Base-by-base conservation (phyloP, 2,113 vertebrate species). In the Silurus glanis region DNA sequence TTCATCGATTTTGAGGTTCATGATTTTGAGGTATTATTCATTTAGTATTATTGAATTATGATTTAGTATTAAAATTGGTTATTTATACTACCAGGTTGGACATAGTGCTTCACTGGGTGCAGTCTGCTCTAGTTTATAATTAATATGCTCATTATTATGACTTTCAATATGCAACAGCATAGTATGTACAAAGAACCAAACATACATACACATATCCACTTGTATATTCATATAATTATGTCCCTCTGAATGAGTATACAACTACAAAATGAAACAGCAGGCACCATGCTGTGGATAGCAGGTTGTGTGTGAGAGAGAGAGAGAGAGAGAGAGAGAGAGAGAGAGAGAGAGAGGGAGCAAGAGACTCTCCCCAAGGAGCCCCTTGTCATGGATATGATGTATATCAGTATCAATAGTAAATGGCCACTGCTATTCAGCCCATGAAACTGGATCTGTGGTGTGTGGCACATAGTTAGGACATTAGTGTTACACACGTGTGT, bases 361-460 rank as follows among this genome's bases (percentile, higher is more conserved):
- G 59, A 45, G 25, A 80, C n/a, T 90, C 83, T 91, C 83, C 87
- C 85, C 66, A 86, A 87, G 89, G 84, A 90, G 84, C 69, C 86
- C 69, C 89, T 85, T 90, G 89, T 89, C 89, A 90, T 89, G 78
- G 89, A 90, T 90, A 90, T 90, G 87, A 89, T 90, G 89, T 89
- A 89, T 90, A 90, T 90, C 89, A 90, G 89, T 89, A 90, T 90
- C 89, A 86, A 83, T 84, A 88, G 87, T 90, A 90, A 90, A 89
- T 89, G 89, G 89, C 89, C 86, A 89, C 71, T 86, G 88, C 86
- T 90, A 87, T 90, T 90, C 88, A 90, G 88, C 88, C 84, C 86
- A 89, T 89, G 89, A 89, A 90, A 90, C 80, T 86, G 84, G 89
- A 90, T 88, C 76, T 90, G 74, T 89, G 83, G 87, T 90, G 89